phyloP scores from a whole-genome alignment of 2,888 invertebrate genomes.

The Clunio marinus region DNA sequence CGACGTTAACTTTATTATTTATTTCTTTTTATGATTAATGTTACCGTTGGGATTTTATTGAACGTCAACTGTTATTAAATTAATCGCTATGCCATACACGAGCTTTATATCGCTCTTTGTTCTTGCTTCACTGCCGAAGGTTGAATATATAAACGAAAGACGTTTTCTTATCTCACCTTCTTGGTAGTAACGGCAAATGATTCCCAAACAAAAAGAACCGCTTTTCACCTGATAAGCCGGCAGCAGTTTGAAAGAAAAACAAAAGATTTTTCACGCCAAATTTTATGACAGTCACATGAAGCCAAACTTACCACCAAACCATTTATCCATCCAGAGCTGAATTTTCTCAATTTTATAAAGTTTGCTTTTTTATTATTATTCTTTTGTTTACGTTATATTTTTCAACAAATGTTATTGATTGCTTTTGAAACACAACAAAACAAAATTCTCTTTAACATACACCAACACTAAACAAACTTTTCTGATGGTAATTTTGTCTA shows the following conservation, averaged over 20 bases:
- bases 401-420: constrained; percentile 20
- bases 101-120: no score
- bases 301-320: constrained; percentile 34
- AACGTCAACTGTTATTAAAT: no score
- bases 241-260: not conserved
- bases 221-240: constrained; percentile 61
- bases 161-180: constrained; percentile 62
- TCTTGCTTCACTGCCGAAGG: no score
- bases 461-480: constrained; percentile 27
- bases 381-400: not conserved
- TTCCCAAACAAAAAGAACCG: constrained; percentile 87
- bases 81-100: no score
- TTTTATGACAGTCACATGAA: not conserved
- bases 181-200: constrained; percentile 77
- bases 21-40: no score
- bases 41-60: no score
- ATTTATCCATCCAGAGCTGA: constrained; percentile 31
- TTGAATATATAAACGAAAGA: no score
- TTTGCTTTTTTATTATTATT: not conserved
- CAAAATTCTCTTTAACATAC: constrained; percentile 3
- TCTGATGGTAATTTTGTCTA: constrained; percentile 13
- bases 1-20: no score
- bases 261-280: not conserved
- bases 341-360: constrained; percentile 1
- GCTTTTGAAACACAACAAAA: no score